Evolutionary conservation across 1,140 invertebrate species (phyloP), one percentile per base, ranked within the genome.

Genomic region (Leptestheria dahalacensis): DNA sequence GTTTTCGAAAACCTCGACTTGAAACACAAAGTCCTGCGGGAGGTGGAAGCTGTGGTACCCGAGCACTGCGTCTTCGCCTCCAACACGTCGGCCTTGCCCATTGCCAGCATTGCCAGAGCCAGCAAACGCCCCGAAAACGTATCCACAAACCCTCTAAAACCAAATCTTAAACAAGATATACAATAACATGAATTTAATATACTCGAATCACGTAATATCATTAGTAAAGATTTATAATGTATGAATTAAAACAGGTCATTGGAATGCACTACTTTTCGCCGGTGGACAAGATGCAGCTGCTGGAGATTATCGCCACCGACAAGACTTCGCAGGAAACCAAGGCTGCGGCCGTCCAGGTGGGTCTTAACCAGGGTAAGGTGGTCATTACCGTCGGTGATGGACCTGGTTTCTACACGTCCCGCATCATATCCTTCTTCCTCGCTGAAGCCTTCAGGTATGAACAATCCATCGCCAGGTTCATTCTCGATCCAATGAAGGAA

Each of bases 251-350:
- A 48, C 65, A 88, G 86, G 81, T 83, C 1, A 81, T 91, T 67
- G 88, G 88, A 41, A 99, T 99, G 96, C 97, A 99, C 72, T 99
- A 99, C 70, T 99, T 99, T 74, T 98, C 94, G 18, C 97, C 97
- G 23, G 96, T 99, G 15, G 96, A 99, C 68, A 99, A 98, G 76
- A 99, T 99, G 96, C 91, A 96, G 73, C 75, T 99, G 56, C 74
- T 99, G 33, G 97, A 99, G 80, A 91, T 99, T 65, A 97, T 99
- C 63, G 92, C 91, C 0, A 94, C 94, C 64, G 90, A 94, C 29
- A 85, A 91, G 69, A 99, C 95, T 0, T 90, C 88, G 18, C 82
- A 91, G 66, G 92, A 97, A 68, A 91, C 92, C 0, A 80, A 87
- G 50, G 86, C 84, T 25, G 75, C 82, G 20, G 88, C 88, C 23